Base-by-base conservation (phyloP, 1,140 invertebrate species). In the Spodoptera frugiperda region DNA sequence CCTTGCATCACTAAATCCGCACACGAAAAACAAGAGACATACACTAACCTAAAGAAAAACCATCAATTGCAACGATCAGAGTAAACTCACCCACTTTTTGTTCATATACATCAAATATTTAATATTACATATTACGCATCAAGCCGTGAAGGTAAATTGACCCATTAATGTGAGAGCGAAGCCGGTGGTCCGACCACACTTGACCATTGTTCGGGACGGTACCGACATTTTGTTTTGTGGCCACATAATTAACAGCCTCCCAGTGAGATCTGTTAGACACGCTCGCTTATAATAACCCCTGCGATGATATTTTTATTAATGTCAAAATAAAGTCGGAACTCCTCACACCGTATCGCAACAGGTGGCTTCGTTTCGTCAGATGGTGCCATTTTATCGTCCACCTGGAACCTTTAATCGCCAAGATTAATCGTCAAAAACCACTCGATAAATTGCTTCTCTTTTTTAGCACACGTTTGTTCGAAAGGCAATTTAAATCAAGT, bases 291-390 rank as follows among this genome's bases (percentile, higher is more conserved):
- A 89, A 93, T 93, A 91, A 91, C 89, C 89, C 87, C 86, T 83
- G 84, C 84, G 91, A 92, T 93, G 90, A 93, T 93, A 93, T 93
- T 93, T 93, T 92, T 93, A 93, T 93, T 93, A 93, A 93, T 93
- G 89, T 93, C 91, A 92, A 93, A 92, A 93, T 93, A 91, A 90
- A 91, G 72, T 85, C 83, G 83, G 75, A 77, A 74, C 59, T 78
- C n/a, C 70, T 89, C 80, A 90, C 87, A 89, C 89, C 80, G 89
- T 25, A 10, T 46, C 57, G 84, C 81, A 87, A 76, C 68, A 65
- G 46, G 54, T 59, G 53, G 15, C 44, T 4, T 19, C 9, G 8
- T 15, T 5, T 19, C 6, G 8, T 15, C 59, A 63, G 59, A n/a
- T 63, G 59, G 30, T 5, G 53, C 14, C 53, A 2, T 39, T 33